Base-by-base conservation (phyloP, 2,113 vertebrate species). In the Saccopteryx leptura region DNA sequence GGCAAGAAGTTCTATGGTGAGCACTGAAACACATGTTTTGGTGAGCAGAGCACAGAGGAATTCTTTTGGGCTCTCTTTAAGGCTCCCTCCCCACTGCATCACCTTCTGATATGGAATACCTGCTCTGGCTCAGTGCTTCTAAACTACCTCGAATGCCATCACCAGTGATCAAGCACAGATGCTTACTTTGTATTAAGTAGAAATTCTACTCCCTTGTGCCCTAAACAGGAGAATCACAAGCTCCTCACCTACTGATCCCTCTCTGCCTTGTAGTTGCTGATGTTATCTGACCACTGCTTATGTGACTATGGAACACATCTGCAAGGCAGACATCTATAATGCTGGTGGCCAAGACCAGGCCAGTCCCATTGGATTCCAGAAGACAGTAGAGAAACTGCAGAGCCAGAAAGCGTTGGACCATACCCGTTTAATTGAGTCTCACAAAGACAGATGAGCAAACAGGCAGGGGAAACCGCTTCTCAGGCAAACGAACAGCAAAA, bases 121-220 rank as follows among this genome's bases (percentile, higher is more conserved):
- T 68, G 17, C 54, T 78, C 58, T 28, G 28, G 11, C 28, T 79
- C 9, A 39, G 54, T 1, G 7, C 74, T 56, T 75, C 60, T 24
- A 18, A 19, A 46, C 74, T 31, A 12, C 80, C 19, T 86, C 58
- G n/a, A 79, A 39, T 10, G 1, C 11, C 13, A 23, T 89, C 58
- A 1, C 1, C 2, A 0, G 2, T 15, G 39, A 74, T 33, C 33
- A 28, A 52, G 9, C 5, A 68, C 56, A 79, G 5, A 0, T 5
- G 24, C 9, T 12, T 91, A 58, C 74, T 69, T 31, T 58, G 33
- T 31, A 10, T 1, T 14, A 52, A 10, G 33, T 2, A 61, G 5
- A 92, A 84, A 74, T 33, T 5, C 56, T 13, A 84, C 19, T 10
- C 72, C 21, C 9, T 65, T 39, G 9, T 46, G 9, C 7, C 69